Base-by-base conservation (phyloP, 2,888 invertebrate genomes). In the Troglohyphantes excavatus region DNA sequence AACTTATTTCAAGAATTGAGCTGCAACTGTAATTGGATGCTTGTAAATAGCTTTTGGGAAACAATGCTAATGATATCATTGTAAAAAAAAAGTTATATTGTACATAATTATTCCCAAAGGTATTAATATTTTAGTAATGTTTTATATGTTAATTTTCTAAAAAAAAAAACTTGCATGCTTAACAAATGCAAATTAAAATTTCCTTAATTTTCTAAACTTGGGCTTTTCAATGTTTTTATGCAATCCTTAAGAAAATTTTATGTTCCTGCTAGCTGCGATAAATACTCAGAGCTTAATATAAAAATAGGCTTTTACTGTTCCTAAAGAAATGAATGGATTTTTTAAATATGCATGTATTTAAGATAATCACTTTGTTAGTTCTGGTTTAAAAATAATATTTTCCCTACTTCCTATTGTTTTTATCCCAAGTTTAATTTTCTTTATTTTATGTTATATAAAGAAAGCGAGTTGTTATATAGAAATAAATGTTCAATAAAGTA, bases 31-130 rank as follows among this genome's bases (percentile, higher is more conserved):
- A 65, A 78, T 65, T 67, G 46, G 46, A n/a, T 46, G 67, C 79
- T 68, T 81, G 79, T 81, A 81, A 17, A 81, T 81, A 81, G 79
- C 79, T 53, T 65, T 65, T 78, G 43, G 39, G 13, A 27, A 53
- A n/a, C n/a, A 53, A 53, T n/a, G 2, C 5, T 53, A 53, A 17
- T 53, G 9, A 17, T 53, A 2, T 0, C n/a, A 53, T 53, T 53
- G 53, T 53, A 53, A 53, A 53, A 53, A 46, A 17, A 13, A 46
- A 46, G 17, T 17, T 17, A 53, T 53, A 53, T n/a, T 53, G 53
- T 53, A 53, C 53, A 53, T 53, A 53, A 11, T 39, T 53, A 53
- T 53, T 53, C 53, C n/a, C 0, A 53, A 53, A 53, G n/a, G 53
- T 53, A 53, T 53, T 33, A 53, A 17, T 53, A 53, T 53, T 53